Percentiles rank a stretch among this genome's conserved stretches.
Evolutionary conservation across 2,113 vertebrate genomes (phyloP).

Genomic region (Macrotis lagotis): DNA sequence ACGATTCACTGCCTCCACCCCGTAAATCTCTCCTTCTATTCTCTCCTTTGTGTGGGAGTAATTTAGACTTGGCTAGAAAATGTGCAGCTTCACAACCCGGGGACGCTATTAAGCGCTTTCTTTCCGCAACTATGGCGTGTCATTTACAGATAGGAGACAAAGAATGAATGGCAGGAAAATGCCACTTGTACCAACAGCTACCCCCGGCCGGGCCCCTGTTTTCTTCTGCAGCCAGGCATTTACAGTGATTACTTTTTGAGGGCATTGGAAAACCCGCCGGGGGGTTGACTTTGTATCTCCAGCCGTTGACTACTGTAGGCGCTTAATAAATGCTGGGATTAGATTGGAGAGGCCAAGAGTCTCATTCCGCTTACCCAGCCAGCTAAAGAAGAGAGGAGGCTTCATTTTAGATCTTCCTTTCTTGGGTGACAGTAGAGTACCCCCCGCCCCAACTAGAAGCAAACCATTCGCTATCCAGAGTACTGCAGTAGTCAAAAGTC

Average conservation of each 20-base stretch:
- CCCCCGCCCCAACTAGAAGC: no score
- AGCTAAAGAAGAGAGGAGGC: background rate
- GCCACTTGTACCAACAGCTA: background rate
- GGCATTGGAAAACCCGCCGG: background rate
- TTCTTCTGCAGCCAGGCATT: background rate
- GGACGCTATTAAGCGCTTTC: background rate
- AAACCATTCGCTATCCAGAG: no score
- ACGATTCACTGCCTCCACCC: background rate
- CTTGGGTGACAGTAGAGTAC: background rate
- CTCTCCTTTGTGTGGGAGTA: background rate
- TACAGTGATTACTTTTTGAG: background rate
- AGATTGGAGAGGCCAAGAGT: background rate
- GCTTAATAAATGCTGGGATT: background rate
- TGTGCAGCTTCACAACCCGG: background rate
- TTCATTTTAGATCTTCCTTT: background rate
- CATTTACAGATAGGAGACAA: background rate
- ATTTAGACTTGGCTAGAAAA: background rate
- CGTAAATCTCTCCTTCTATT: background rate
- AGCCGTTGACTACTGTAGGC: background rate
- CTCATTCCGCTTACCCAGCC: accelerated
- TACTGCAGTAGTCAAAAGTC: no score
- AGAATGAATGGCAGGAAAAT: background rate
- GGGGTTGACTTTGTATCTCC: background rate
- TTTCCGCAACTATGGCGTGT: background rate
- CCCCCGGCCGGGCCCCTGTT: background rate